These are phyloP conservation scores for Acanthornis magna DNA, from an alignment of 2,797 vertebrate genomes.

Conservation along the genomic window DNA sequence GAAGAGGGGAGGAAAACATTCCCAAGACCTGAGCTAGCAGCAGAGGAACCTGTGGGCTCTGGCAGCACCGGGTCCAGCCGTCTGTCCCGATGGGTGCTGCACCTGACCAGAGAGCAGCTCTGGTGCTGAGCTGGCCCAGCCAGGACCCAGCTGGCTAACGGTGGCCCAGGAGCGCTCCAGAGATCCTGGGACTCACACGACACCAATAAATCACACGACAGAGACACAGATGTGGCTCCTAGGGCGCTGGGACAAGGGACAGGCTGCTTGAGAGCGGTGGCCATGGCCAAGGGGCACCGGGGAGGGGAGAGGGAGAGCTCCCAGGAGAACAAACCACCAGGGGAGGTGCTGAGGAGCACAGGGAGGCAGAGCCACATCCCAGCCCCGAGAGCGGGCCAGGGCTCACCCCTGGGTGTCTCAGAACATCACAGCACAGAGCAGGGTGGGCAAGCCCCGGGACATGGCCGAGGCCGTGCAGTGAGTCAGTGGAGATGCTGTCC, in stretches of 20 bases:
- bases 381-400: background rate
- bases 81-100: background rate
- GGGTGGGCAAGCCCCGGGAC: background rate
- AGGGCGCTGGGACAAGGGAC: fast-evolving
- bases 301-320: background rate
- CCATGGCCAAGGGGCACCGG: fast-evolving
- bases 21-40: background rate
- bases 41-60: background rate
- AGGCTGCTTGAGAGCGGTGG: fast-evolving
- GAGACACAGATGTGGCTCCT: background rate
- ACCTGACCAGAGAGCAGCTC: background rate
- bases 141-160: fast-evolving
- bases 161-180: background rate
- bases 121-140: background rate
- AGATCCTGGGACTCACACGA: background rate
- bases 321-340: fast-evolving
- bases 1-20: background rate
- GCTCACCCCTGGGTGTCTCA: background rate
- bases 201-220: background rate
- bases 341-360: background rate
- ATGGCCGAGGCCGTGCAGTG: background rate
- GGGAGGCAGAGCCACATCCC: background rate
- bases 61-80: background rate
- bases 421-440: background rate
- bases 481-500: background rate